Conservation (phyloP, 1,140 invertebrate genomes). For the Hyphantria cunea region DNA sequence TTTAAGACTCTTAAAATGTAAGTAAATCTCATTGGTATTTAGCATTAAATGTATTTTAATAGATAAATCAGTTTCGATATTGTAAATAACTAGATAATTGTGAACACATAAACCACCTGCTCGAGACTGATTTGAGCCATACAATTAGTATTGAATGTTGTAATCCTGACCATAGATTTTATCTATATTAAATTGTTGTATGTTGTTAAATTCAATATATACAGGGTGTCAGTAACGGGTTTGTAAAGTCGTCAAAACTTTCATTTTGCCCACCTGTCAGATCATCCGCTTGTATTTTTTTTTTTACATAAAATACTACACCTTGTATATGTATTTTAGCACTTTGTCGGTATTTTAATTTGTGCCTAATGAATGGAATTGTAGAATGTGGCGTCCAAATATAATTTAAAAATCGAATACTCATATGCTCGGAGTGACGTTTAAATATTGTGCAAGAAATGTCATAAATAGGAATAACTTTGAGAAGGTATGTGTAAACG, state of each 20-base stretch:
- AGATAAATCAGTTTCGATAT: conserved; percentile 52
- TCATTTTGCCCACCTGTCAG: not conserved
- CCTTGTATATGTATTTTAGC: conserved; percentile 31
- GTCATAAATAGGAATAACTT: too few species aligned
- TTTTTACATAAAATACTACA: conserved; percentile 14
- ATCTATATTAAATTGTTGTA: conserved; percentile 19
- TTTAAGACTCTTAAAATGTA: conserved; percentile 20
- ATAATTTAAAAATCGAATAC: not conserved
- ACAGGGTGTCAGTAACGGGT: conserved; percentile 15
- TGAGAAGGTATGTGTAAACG: too few species aligned
- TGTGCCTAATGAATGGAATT: conserved; percentile 21
- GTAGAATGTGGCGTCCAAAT: conserved; percentile 25
- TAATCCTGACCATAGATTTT: conserved; percentile 16
- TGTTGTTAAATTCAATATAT: conserved; percentile 18
- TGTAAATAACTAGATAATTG: conserved; percentile 51
- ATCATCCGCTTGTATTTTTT: not conserved
- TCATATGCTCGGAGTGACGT: too few species aligned
- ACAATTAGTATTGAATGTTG: conserved; percentile 46
- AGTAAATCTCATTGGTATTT: conserved; percentile 31
- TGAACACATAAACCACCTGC: conserved; percentile 44
- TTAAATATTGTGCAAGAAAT: too few species aligned
- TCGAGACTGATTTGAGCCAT: conserved; percentile 69
- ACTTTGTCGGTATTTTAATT: conserved; percentile 5
- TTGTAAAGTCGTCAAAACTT: not conserved
- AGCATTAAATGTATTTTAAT: conserved; percentile 28